Percentiles rank a stretch among this genome's conserved stretches.
Evolutionary conservation across 1,140 invertebrate genomes (phyloP).

Genomic region (Heliothis subflexa): DNA sequence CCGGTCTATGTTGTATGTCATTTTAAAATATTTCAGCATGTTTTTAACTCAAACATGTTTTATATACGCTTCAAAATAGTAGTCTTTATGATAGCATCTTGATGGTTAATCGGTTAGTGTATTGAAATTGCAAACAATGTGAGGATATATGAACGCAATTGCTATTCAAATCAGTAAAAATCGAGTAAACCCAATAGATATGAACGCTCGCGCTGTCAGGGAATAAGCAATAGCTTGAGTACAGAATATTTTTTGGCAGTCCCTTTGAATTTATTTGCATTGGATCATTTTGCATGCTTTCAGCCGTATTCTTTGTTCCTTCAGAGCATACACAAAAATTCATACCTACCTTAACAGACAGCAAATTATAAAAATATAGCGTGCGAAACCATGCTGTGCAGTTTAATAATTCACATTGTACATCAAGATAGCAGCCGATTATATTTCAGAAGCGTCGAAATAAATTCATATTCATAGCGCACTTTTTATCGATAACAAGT

Average conservation of each 20-base stretch:
- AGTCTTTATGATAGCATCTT: neutral
- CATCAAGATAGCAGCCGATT: slow-evolving; percentile 48
- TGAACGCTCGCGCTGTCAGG: neutral
- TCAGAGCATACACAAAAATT: neutral
- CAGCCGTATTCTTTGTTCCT: slow-evolving; percentile 7
- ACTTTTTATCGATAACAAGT: slow-evolving; percentile 50
- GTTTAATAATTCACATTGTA: slow-evolving; percentile 48
- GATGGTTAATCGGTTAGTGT: neutral
- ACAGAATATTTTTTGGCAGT: no score
- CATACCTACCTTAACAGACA: slow-evolving; percentile 12
- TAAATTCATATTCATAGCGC: slow-evolving; percentile 45
- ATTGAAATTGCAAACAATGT: neutral
- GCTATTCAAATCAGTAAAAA: no score
- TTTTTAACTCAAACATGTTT: slow-evolving; percentile 16
- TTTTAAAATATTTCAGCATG: slow-evolving; percentile 26
- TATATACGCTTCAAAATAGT: neutral
- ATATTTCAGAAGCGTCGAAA: slow-evolving; percentile 48
- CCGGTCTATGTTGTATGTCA: slow-evolving; percentile 33
- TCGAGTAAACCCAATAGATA: neutral
- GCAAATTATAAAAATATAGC: slow-evolving; percentile 49
- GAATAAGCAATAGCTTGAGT: no score
- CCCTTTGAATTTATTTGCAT: neutral
- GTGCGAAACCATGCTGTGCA: slow-evolving; percentile 40
- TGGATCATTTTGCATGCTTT: neutral
- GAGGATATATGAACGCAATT: no score